A percentile compares a stretch with the other conserved stretches of the same genome.
These are phyloP conservation scores for Austrofundulus limnaeus DNA, from an alignment of 2,113 vertebrate genomes.

Conservation along the genomic window DNA sequence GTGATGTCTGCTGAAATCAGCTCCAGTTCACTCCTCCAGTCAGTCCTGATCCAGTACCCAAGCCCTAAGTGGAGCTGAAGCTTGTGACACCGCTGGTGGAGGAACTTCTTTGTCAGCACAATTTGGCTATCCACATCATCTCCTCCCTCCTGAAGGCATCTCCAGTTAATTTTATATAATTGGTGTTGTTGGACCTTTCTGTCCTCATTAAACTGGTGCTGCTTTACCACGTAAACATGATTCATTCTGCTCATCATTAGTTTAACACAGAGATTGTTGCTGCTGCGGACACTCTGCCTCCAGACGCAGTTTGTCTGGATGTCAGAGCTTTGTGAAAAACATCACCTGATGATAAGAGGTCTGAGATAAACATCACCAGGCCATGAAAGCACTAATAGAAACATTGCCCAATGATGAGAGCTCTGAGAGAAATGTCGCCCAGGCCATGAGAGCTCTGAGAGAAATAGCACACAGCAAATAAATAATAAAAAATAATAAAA, in stretches of 20 bases:
- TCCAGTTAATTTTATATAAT: slow-evolving; percentile 65
- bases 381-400: too few species aligned
- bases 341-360: too few species aligned
- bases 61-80: slow-evolving; percentile 20
- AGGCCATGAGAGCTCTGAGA: too few species aligned
- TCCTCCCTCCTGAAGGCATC: slow-evolving; percentile 28
- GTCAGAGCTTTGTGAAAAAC: not conserved
- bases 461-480: too few species aligned
- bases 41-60: not conserved
- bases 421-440: too few species aligned
- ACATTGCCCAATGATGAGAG: too few species aligned
- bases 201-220: slow-evolving; percentile 51
- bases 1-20: too few species aligned
- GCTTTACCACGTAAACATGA: slow-evolving; percentile 38
- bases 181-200: slow-evolving; percentile 57
- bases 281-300: slow-evolving; percentile 28
- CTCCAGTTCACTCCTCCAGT: not conserved
- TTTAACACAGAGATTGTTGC: slow-evolving; percentile 43
- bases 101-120: slow-evolving; percentile 54
- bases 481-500: too few species aligned
- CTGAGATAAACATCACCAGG: too few species aligned
- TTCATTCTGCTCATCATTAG: slow-evolving; percentile 54
- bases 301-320: slow-evolving; percentile 23
- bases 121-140: not conserved
- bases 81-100: slow-evolving; percentile 30